Evolutionary conservation across 35 echinoderm and acorn worm species (phyloP).

Genomic region (Acanthaster planci): DNA sequence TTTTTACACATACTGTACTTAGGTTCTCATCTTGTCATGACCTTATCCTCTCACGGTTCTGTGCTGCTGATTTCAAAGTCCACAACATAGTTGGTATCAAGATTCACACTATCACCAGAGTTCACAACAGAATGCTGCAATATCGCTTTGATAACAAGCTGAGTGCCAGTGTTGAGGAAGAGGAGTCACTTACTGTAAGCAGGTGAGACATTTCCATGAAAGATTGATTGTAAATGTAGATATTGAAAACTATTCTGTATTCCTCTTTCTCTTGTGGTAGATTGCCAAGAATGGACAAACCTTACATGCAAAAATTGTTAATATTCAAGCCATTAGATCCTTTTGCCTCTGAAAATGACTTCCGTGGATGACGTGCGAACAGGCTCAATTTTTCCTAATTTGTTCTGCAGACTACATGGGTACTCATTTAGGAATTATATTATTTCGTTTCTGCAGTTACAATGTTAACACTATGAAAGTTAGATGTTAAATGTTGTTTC

Average conservation of each 20-base stretch:
- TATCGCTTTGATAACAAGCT: conserved; percentile 89
- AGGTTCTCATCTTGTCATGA: conserved; percentile 99
- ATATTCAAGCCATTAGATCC: too few relatives aligned
- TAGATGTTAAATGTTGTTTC: too few relatives aligned
- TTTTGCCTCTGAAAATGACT: too few relatives aligned
- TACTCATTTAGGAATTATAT: too few relatives aligned
- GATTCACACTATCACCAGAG: conserved; percentile 89
- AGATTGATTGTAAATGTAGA: not conserved
- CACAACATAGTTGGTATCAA: conserved; percentile 87
- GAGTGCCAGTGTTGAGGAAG: conserved; percentile 58
- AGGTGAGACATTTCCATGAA: conserved; percentile 56
- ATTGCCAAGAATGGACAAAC: too few relatives aligned
- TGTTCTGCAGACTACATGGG: too few relatives aligned
- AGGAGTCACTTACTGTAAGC: conserved; percentile 62
- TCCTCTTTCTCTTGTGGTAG: not conserved
- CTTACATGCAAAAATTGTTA: too few relatives aligned
- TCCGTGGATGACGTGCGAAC: too few relatives aligned
- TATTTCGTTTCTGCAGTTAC: too few relatives aligned
- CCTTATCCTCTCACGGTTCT: conserved; percentile 93
- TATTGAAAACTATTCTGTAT: not conserved
- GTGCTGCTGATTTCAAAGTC: conserved; percentile 87
- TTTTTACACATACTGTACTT: not conserved
- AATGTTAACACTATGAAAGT: too few relatives aligned
- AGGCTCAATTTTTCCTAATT: too few relatives aligned
- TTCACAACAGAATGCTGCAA: conserved; percentile 89